Percentiles rank a stretch among this genome's conserved stretches.
Evolutionary conservation across 2,113 vertebrate species (phyloP).

Genomic region (Recurvirostra avosetta): DNA sequence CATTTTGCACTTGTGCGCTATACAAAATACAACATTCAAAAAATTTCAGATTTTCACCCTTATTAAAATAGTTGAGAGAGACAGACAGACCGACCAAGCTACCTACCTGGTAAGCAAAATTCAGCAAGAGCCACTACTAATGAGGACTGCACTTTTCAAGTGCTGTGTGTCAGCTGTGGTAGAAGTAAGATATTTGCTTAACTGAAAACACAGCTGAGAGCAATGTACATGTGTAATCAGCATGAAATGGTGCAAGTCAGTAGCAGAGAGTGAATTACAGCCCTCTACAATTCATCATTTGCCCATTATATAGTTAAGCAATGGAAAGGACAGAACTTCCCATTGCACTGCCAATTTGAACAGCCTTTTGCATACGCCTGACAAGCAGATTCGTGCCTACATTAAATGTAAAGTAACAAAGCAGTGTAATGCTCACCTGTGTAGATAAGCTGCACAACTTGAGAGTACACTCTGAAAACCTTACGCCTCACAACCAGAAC

Average conservation of each 20-base stretch:
- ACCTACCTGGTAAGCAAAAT: slow-evolving; percentile 54
- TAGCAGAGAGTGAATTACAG: slow-evolving; percentile 33
- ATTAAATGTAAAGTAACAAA: background rate
- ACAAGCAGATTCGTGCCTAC: background rate
- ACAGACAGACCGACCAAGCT: background rate
- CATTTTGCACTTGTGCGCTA: background rate
- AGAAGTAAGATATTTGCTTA: slow-evolving; percentile 48
- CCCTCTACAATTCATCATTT: slow-evolving; percentile 10
- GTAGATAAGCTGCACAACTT: background rate
- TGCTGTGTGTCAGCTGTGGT: slow-evolving; percentile 42
- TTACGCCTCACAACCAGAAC: background rate
- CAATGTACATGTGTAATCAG: background rate
- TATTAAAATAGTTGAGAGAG: background rate
- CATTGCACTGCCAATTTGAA: background rate
- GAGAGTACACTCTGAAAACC: background rate
- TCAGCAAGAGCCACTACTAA: background rate
- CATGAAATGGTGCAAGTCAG: slow-evolving; percentile 16
- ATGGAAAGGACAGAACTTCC: background rate
- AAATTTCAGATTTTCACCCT: background rate
- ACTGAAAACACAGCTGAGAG: slow-evolving; percentile 63
- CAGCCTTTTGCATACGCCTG: background rate
- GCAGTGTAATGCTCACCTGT: slow-evolving; percentile 6
- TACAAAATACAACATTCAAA: background rate
- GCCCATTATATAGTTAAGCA: background rate
- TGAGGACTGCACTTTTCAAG: background rate